phyloP scores from a whole-genome alignment of 2,888 invertebrate species.

The Chamaedrilus cognettii region DNA sequence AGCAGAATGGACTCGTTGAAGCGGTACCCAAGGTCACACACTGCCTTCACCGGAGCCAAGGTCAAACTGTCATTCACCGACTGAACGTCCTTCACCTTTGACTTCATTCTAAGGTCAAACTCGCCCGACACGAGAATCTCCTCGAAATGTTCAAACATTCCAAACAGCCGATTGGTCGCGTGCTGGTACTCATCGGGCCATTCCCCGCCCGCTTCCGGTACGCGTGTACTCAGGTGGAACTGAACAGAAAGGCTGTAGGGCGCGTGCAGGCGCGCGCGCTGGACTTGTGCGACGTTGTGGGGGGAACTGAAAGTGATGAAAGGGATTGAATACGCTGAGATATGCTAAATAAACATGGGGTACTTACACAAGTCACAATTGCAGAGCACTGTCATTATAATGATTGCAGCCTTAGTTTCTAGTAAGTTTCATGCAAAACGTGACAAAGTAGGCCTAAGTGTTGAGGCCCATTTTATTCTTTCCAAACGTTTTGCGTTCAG shows the following conservation, averaged over 20 bases:
- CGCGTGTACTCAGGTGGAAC: not conserved
- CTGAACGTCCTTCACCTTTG: slow-evolving; percentile 12
- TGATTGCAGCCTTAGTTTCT: too few relatives aligned
- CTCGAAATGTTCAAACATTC: slow-evolving; percentile 36
- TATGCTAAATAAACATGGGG: too few relatives aligned
- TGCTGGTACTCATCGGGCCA: slow-evolving; percentile 39
- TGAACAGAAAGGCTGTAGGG: not conserved
- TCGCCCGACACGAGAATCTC: slow-evolving; percentile 18
- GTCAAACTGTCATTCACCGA: slow-evolving; percentile 30
- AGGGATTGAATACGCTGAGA: too few relatives aligned
- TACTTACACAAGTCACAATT: too few relatives aligned
- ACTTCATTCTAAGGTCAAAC: slow-evolving; percentile 18
- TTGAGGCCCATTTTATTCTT: too few relatives aligned
- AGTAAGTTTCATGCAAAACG: too few relatives aligned
- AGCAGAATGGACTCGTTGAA: slow-evolving; percentile 31
- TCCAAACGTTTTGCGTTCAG: too few relatives aligned
- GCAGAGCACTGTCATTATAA: too few relatives aligned
- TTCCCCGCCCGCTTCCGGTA: slow-evolving; percentile 18
- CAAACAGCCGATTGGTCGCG: slow-evolving; percentile 29
- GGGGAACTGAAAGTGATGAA: too few relatives aligned
- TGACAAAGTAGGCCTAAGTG: too few relatives aligned
- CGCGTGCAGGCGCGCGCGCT: too few relatives aligned
- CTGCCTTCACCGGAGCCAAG: slow-evolving; percentile 23
- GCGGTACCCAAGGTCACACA: slow-evolving; percentile 34
- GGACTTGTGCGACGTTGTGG: too few relatives aligned